phyloP scores from a whole-genome alignment of 2,797 vertebrate genomes.

The Danio albolineatus region DNA sequence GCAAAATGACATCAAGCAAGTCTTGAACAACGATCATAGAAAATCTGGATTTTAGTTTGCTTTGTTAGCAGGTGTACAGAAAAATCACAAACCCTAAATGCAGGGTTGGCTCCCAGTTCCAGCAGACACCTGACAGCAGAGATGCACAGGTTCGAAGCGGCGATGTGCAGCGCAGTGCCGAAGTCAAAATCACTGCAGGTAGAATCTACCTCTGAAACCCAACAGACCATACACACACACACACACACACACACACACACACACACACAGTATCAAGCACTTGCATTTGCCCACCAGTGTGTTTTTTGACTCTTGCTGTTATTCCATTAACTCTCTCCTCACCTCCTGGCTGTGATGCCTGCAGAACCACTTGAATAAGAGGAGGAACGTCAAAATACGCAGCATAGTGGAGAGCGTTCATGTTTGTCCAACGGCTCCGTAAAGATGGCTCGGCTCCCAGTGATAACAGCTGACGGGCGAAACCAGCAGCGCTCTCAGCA shows the following conservation, averaged over 20 bases:
- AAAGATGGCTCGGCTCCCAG: conserved; percentile 90
- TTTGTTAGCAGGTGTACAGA: not conserved
- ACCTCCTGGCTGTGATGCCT: conserved; percentile 92
- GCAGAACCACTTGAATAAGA: conserved; percentile 88
- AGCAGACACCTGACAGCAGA: conserved; percentile 90
- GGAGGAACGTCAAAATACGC: conserved; percentile 97
- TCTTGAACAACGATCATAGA: not conserved
- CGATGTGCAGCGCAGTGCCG: conserved; percentile 95
- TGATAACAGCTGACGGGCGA: conserved; percentile 87
- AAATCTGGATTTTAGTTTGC: not conserved
- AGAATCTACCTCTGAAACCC: conserved; percentile 89
- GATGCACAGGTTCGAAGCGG: conserved; percentile 93
- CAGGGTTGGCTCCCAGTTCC: conserved; percentile 94
- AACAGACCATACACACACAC: conserved; percentile 7
- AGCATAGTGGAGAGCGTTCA: conserved; percentile 97
- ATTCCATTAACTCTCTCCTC: conserved; percentile 57
- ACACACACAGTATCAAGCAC: no score
- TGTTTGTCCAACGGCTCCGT: conserved; percentile 97
- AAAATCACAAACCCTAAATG: conserved; percentile 86
- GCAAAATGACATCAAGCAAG: no score
- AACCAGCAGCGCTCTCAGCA: conserved; percentile 87
- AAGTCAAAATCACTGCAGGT: conserved; percentile 99
- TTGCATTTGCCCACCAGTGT: no score
- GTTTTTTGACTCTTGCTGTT: conserved; percentile 11
- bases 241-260: not conserved